Percentiles rank a stretch among this genome's conserved stretches.
These are phyloP conservation scores for Sphinx pinastri DNA, from an alignment of 2,888 invertebrate species.

Conservation along the genomic window DNA sequence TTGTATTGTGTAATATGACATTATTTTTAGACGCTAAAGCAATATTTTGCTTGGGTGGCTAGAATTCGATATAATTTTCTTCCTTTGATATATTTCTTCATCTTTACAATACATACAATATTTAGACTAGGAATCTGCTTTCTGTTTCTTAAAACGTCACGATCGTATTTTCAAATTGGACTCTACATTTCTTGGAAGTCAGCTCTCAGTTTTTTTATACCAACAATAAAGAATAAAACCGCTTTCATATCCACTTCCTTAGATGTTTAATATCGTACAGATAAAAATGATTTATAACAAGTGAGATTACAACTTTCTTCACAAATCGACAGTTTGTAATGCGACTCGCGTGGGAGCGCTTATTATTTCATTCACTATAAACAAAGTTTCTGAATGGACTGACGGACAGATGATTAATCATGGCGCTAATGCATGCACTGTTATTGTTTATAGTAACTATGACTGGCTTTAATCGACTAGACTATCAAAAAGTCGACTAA, in stretches of 20 bases:
- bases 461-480: constrained; percentile 34
- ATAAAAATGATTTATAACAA: constrained; percentile 19
- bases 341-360: constrained; percentile 48
- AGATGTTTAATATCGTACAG: constrained; percentile 11
- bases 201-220: not conserved
- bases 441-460: constrained; percentile 71
- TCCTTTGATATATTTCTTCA: too few species aligned
- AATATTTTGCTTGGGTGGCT: too few species aligned
- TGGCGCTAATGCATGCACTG: constrained; percentile 69
- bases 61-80: too few species aligned
- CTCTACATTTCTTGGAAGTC: not conserved
- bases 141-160: not conserved
- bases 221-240: not conserved
- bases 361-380: constrained; percentile 57
- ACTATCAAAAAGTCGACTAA: constrained; percentile 20
- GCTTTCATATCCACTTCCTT: constrained; percentile 21
- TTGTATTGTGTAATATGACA: not conserved
- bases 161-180: not conserved
- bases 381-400: constrained; percentile 55
- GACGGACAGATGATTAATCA: constrained; percentile 60
- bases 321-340: constrained; percentile 22
- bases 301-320: constrained; percentile 20
- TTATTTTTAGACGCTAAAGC: too few species aligned
- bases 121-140: too few species aligned
- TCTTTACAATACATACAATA: too few species aligned